Conservation (phyloP, 2,113 vertebrate genomes). For the Coturnix japonica region DNA sequence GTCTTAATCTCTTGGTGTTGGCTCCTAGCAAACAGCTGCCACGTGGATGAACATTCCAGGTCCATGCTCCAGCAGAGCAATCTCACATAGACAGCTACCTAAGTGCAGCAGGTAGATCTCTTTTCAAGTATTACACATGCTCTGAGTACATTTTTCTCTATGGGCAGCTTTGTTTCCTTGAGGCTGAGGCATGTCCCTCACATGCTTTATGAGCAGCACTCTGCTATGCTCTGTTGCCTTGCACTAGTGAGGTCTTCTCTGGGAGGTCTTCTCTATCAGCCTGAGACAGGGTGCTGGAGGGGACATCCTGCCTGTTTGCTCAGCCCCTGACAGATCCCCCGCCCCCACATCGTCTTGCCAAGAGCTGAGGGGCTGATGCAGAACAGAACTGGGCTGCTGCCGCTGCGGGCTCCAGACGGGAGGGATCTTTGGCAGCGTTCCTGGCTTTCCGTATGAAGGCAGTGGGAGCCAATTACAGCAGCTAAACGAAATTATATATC, state of each 20-base stretch:
- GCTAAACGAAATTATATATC: constrained; percentile 30
- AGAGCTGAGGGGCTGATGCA: not conserved
- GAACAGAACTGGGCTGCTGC: not conserved
- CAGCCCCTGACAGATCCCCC: not conserved
- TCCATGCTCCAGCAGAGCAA: not conserved
- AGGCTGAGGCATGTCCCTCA: not conserved
- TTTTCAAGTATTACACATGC: not conserved
- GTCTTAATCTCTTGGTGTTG: not conserved
- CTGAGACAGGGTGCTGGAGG: too few relatives aligned
- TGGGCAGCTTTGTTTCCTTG: not conserved
- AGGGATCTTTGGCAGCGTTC: constrained; percentile 36
- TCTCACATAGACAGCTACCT: not conserved
- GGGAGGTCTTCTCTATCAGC: not conserved
- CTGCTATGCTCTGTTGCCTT: fast-evolving
- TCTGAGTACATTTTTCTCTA: not conserved
- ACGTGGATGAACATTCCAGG: not conserved
- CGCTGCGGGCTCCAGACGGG: not conserved
- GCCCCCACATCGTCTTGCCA: not conserved
- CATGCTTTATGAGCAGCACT: not conserved
- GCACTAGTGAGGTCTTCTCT: not conserved
- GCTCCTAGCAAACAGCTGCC: not conserved
- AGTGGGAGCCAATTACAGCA: not conserved
- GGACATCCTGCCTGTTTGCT: not conserved
- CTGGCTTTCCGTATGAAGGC: not conserved
- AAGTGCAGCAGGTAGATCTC: not conserved